Evolutionary conservation across 2,797 vertebrate genomes (phyloP), one percentile per base, ranked within the genome.

Genomic region (Periophthalmus magnuspinnatus): DNA sequence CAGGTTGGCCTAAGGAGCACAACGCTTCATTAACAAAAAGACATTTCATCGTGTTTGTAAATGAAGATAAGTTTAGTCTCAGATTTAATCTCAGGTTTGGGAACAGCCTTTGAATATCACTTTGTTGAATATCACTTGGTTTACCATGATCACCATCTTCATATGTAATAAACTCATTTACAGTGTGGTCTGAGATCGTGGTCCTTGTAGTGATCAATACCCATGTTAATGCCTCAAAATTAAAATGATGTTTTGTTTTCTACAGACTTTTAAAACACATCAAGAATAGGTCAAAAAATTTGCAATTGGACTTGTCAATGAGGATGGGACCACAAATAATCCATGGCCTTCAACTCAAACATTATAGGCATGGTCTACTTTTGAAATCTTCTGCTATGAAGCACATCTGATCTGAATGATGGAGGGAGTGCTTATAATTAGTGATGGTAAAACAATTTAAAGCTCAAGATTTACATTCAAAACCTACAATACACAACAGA

Each of bases 1-100:
- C 69, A 99, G 93, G 89, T 99, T 99, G 86, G 97, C 96, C 98
- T 99, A 6, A 22, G 45, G 68, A 48, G 22, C 63, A 70, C 60
- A 71, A 16, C 22, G 6, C 11, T 10, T 24, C 6, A n/a, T 79
- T 58, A 78, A 54, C 16, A 54, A 2, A 33, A 32, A 67, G 17
- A 72, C 22, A 24, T 6, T 5, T 1, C 24, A 22, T 11, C n/a
- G 14, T 45, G 13, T 45, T 45, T 45, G 28, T 28, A 28, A 28
- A 28, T 28, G n/a, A n/a, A n/a, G n/a, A n/a, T n/a, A n/a, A n/a
- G 28, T 28, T 28, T 1, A 28, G 28, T 28, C 28, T 28, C 28
- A 28, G 28, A 28, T 28, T 28, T 28, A 28, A 28, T 28, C 28
- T 28, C 28, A 28, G 28, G 28, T 28, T 28, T 28, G 28, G 28